phyloP scores from a whole-genome alignment of 2,113 vertebrate genomes.

The Cynocephalus volans region DNA sequence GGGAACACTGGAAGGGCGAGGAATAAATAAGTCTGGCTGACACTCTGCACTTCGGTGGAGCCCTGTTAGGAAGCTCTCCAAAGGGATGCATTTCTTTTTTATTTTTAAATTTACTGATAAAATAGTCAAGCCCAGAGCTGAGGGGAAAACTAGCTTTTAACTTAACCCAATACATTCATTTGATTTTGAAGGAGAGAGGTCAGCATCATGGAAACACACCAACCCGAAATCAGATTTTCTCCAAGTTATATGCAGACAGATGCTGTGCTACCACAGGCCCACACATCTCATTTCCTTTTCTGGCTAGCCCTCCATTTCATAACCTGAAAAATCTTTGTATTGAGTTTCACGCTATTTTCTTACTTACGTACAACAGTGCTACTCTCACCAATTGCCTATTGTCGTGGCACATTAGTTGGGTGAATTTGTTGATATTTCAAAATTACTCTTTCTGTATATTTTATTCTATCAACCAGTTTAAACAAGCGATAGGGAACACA shows the following conservation, averaged over 20 bases:
- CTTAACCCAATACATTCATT: constrained; percentile 66
- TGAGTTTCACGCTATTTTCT: constrained; percentile 83
- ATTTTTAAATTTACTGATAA: constrained; percentile 74
- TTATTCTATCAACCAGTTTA: constrained; percentile 81
- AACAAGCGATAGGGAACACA: constrained; percentile 73
- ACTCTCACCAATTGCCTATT: constrained; percentile 73
- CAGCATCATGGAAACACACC: constrained; percentile 63
- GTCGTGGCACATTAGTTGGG: constrained; percentile 83
- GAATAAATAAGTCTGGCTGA: not conserved
- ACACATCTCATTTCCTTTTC: constrained; percentile 81
- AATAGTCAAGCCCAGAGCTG: constrained; percentile 53
- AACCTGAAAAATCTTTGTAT: constrained; percentile 82
- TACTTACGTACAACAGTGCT: constrained; percentile 73
- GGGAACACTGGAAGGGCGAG: not conserved
- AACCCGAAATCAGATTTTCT: constrained; percentile 78
- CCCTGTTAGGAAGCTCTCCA: not conserved
- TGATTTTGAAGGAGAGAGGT: constrained; percentile 67
- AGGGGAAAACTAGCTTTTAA: constrained; percentile 61
- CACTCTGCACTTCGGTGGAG: not conserved
- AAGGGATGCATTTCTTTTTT: constrained; percentile 44
- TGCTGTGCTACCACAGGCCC: constrained; percentile 62
- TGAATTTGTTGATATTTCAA: constrained; percentile 81
- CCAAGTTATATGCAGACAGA: constrained; percentile 72
- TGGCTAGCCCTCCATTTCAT: constrained; percentile 70
- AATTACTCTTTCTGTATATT: constrained; percentile 73